Conservation (phyloP, 2,797 vertebrate species). For the Scolopax rusticola region DNA sequence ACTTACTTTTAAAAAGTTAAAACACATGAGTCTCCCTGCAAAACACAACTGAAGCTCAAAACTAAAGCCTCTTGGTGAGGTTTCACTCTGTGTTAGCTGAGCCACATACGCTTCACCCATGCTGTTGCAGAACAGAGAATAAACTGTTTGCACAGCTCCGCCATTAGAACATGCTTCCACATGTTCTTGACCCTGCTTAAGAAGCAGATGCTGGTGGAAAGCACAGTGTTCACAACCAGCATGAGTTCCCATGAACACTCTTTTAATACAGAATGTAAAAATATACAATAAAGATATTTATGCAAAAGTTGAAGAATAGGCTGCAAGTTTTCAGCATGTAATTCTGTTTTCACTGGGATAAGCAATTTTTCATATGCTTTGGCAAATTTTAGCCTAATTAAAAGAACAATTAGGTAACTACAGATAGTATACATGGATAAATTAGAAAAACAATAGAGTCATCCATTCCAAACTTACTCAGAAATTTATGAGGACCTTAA, state of each 20-base stretch:
- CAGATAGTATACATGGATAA: too few relatives aligned
- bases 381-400: conserved; percentile 45
- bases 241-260: neutral
- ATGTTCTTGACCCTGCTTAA: neutral
- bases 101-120: neutral
- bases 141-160: conserved; percentile 15
- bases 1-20: neutral
- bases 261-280: conserved; percentile 23
- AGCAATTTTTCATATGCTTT: conserved; percentile 11
- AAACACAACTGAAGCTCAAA: neutral
- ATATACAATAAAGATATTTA: conserved; percentile 17
- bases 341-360: conserved; percentile 2
- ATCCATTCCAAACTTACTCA: too few relatives aligned
- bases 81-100: neutral
- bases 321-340: neutral
- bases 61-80: neutral
- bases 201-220: conserved; percentile 1
- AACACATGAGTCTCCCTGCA: neutral
- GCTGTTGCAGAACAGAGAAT: neutral
- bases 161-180: neutral
- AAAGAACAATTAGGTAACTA: conserved; percentile 25
- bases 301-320: conserved; percentile 22
- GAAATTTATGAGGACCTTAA: too few relatives aligned
- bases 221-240: neutral
- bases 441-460: too few relatives aligned